Percentiles rank a stretch among this genome's conserved stretches.
These are phyloP conservation scores for Drosophila nigricruria DNA, from an alignment of 2,888 invertebrate genomes.

Conservation along the genomic window DNA sequence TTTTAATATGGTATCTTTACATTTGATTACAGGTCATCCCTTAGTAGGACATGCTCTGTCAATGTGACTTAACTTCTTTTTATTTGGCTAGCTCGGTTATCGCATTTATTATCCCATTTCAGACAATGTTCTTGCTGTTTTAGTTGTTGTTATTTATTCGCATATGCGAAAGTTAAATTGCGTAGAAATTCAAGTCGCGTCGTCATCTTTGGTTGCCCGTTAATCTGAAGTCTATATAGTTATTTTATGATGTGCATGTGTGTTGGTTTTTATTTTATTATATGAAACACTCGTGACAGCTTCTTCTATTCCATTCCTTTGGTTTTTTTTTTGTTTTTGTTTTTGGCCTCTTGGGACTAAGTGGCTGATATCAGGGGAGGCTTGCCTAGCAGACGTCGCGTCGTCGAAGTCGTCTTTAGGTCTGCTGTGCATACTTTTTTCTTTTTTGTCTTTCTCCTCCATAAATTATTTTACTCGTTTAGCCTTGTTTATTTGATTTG, in stretches of 20 bases:
- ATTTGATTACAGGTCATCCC: neutral
- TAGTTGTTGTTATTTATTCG: conserved; percentile 37
- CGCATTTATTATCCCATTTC: conserved; percentile 69
- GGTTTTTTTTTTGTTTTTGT: neutral
- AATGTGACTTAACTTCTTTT: neutral
- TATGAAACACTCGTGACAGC: conserved; percentile 38
- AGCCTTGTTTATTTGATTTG: conserved; percentile 42
- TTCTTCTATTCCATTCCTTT: conserved; percentile 4
- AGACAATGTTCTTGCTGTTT: conserved; percentile 19
- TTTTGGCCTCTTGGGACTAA: conserved; percentile 8
- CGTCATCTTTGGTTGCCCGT: conserved; percentile 40
- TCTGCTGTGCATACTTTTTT: conserved; percentile 39
- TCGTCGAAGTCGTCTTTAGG: conserved; percentile 24
- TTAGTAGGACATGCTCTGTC: neutral
- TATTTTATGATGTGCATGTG: conserved; percentile 74
- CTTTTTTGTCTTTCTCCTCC: conserved; percentile 15
- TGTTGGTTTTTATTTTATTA: conserved; percentile 57
- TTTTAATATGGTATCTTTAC: too few species aligned
- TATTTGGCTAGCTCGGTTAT: conserved; percentile 44
- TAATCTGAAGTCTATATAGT: conserved; percentile 63
- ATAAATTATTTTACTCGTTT: conserved; percentile 47
- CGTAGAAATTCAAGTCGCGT: conserved; percentile 76
- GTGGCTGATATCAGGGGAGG: neutral
- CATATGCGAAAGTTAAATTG: conserved; percentile 74
- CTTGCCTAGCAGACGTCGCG: conserved; percentile 6